Base-by-base conservation (phyloP, 2,113 vertebrate genomes). In the Macrotis lagotis region DNA sequence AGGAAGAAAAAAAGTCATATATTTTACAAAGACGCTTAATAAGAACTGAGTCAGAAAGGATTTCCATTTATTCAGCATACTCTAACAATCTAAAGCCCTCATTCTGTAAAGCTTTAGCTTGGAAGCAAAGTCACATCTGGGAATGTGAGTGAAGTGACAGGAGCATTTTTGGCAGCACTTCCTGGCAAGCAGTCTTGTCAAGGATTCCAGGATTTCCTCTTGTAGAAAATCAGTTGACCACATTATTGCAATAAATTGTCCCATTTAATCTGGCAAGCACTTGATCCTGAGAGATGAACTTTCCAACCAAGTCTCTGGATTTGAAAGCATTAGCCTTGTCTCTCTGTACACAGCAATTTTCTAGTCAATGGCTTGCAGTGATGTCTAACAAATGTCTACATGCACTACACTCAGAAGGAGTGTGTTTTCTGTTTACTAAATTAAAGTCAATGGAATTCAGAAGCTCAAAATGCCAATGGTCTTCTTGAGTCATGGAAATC, bases 141-240 rank as follows among this genome's bases (percentile, higher is more conserved):
- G 93, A 48, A 89, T 83, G 48, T 94, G 52, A 95, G 89, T 0
- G 0, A 24, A 92, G 59, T 0, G 44, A 31, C 0, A 90, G 31
- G 31, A n/a, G 51, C 10, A 88, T 94, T 96, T 94, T 88, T 51
- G 66, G 66, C 66, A 83, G n/a, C n/a, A 83, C 66, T 44, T n/a
- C 66, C n/a, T 83, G 66, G 66, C 66, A 83, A n/a, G 66, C 66
- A 83, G 37, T 83, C 16, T 44, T 83, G 66, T 83, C 66, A 83
- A 83, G n/a, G 66, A 83, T 95, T 96, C 53, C 2, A 90, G 95
- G 96, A 96, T 96, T 91, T 96, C 96, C 91, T 49, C 94, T 93
- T 95, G 95, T 92, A 96, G 96, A 91, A 97, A 97, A 97, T 97
- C 96, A 97, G 97, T 96, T 97, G 97, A 51, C 96, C 95, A 53